A percentile compares a stretch with the other conserved stretches of the same genome.
phyloP scores from a whole-genome alignment of 2,797 vertebrate species.

The Gymnothorax javanicus region DNA sequence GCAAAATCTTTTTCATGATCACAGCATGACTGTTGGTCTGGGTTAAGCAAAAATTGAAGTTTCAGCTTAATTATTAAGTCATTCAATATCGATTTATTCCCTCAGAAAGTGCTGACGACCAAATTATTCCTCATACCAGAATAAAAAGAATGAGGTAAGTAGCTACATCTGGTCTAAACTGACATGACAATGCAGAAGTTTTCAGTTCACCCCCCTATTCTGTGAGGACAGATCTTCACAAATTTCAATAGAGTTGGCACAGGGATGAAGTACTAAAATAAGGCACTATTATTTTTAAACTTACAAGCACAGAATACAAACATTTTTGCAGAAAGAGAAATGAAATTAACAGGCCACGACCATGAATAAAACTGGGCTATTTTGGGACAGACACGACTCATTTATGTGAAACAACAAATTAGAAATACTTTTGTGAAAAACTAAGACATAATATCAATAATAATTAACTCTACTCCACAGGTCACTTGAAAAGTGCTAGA shows the following conservation, averaged over 20 bases:
- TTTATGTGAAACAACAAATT: neutral
- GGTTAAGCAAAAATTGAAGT: neutral
- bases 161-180: neutral
- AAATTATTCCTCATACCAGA: neutral
- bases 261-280: neutral
- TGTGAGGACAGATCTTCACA: neutral
- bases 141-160: neutral
- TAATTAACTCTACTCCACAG: slow-evolving; percentile 31
- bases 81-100: neutral
- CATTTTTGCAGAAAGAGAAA: neutral
- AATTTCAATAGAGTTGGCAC: neutral
- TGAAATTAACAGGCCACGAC: neutral
- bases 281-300: neutral
- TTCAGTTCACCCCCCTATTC: neutral
- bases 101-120: neutral
- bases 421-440: neutral
- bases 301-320: neutral
- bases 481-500: slow-evolving; percentile 38
- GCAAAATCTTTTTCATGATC: neutral
- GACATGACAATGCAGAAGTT: neutral
- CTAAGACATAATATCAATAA: slow-evolving; percentile 7
- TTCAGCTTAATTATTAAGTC: neutral
- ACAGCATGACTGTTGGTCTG: neutral
- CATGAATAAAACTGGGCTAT: neutral
- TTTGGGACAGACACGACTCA: neutral